Evolutionary conservation across 2,113 vertebrate genomes (phyloP), one percentile per base, ranked within the genome.

Genomic region (Oncorhynchus nerka): DNA sequence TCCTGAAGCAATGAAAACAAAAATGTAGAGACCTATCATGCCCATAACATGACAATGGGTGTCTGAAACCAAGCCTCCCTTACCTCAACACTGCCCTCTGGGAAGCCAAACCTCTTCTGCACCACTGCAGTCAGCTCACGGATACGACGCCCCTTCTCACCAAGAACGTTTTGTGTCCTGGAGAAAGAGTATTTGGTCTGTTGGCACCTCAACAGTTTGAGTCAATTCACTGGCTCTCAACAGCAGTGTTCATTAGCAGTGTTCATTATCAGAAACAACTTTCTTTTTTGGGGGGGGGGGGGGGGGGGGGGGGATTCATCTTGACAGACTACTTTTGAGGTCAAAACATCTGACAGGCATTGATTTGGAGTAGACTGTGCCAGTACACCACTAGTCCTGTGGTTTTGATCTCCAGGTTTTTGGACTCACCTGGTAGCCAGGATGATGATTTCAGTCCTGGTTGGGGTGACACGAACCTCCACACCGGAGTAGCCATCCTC

Each of bases 401-500:
- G 59, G 55, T 57, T 57, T 57, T 15, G 16, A 20, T 57, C 0
- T 57, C 16, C 15, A 16, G n/a, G 59, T 12, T 22, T 22, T 22
- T 55, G 51, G n/a, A 51, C 65, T 88, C 88, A 99, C 98, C 97
- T 98, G 87, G 98, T 99, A 71, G 98, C 98, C 15, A 99, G 93
- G 86, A 99, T 99, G 84, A 99, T 99, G 87, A 99, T 99, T 87
- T 99, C 97, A 0, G 97, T 99, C 89, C 97, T 97, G 81, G 97
- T 98, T 0, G 98, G 98, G 64, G 98, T 99, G 78, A 99, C 98
- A 4, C 97, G 94, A 70, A 99, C 98, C 87, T 99, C 98, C 77
- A 99, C 98, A 0, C 98, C 98, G 0, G 97, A 99, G 89, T 99
- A 99, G 0, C 97, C 98, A 93, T 99, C 98, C 92, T 99, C 97